phyloP scores from a whole-genome alignment of 2,797 vertebrate genomes.

The Poecilia wingei region DNA sequence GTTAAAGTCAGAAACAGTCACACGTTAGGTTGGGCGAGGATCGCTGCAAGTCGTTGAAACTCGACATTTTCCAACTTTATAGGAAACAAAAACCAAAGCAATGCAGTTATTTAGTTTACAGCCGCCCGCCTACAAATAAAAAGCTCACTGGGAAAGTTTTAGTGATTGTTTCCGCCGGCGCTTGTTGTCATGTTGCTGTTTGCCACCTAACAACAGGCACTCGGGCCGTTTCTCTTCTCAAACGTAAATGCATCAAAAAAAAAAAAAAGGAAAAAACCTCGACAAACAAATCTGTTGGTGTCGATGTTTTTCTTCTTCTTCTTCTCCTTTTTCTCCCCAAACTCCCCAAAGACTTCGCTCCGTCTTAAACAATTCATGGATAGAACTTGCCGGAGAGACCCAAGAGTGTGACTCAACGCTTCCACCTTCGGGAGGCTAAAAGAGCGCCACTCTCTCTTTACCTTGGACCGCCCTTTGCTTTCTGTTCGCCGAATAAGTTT shows the following conservation, averaged over 20 bases:
- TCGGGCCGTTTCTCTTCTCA: slow-evolving; percentile 57
- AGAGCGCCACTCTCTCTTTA: slow-evolving; percentile 55
- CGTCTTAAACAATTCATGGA: slow-evolving; percentile 75
- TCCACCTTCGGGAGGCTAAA: slow-evolving; percentile 62
- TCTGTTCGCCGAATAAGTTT: slow-evolving; percentile 46
- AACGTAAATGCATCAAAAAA: slow-evolving; percentile 35
- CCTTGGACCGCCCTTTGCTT: slow-evolving; percentile 61
- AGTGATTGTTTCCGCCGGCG: slow-evolving; percentile 72
- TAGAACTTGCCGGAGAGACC: slow-evolving; percentile 66
- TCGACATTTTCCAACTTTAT: slow-evolving; percentile 53
- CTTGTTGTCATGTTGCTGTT: slow-evolving; percentile 70
- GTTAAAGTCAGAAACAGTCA: slow-evolving; percentile 17
- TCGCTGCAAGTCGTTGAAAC: neutral
- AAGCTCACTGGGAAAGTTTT: slow-evolving; percentile 74
- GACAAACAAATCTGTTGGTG: slow-evolving; percentile 15
- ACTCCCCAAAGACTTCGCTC: slow-evolving; percentile 66
- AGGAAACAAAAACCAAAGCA: slow-evolving; percentile 62
- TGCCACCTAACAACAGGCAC: slow-evolving; percentile 72
- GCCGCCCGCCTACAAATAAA: slow-evolving; percentile 69
- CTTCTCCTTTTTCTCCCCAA: slow-evolving; percentile 28
- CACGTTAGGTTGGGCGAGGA: slow-evolving; percentile 38
- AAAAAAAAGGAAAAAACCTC: slow-evolving; percentile 23
- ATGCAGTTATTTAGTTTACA: slow-evolving; percentile 67
- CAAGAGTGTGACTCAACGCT: slow-evolving; percentile 68
- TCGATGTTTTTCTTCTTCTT: neutral